Evolutionary conservation across 2,888 invertebrate genomes (phyloP), one percentile per base, ranked within the genome.

Genomic region (Meiosimyza platycephala): DNA sequence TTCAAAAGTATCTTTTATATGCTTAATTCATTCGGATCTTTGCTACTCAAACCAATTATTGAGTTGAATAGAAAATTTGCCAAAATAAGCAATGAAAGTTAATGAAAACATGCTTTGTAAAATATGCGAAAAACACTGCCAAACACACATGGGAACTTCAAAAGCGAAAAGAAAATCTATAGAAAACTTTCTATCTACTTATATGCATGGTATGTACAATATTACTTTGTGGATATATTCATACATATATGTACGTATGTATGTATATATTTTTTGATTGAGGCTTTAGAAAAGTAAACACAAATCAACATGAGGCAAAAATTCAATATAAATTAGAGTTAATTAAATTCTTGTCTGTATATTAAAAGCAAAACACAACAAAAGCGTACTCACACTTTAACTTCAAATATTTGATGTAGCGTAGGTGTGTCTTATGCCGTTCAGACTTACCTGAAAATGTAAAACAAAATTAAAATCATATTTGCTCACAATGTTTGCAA

Each of bases 321-420:
- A 71, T 71, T 72, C 50, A 73, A 73, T 71, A 69, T 68, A 71
- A 75, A 75, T 73, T 73, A 51, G 63, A 75, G 73, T 73, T 75
- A 75, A 75, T 72, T 75, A 71, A 75, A 73, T 73, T 73, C 64
- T 62, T 63, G 63, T 28, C 60, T 59, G 50, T 18, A 57, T 54
- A 54, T 57, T 40, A 48, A 66, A 66, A 50, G 33, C 59, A 59
- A 47, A 48, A 60, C 70, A 54, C 55, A 66, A 12, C 9, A 9
- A 40, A 40, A 40, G 40, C 40, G 5, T 40, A 40, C 40, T 40
- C 40, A 40, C 40, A 40, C 9, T 40, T 40, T 40, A 9, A 40
- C 9, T 40, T 40, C 9, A 9, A 7, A 6, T 9, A 40, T 9
- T 9, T 6, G 40, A 40, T 9, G 9, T 40, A 28, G 28, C 4